Percentiles rank a stretch among this genome's conserved stretches.
phyloP scores from a whole-genome alignment of 2,797 vertebrate species.

The Onychomys leucogaster region DNA sequence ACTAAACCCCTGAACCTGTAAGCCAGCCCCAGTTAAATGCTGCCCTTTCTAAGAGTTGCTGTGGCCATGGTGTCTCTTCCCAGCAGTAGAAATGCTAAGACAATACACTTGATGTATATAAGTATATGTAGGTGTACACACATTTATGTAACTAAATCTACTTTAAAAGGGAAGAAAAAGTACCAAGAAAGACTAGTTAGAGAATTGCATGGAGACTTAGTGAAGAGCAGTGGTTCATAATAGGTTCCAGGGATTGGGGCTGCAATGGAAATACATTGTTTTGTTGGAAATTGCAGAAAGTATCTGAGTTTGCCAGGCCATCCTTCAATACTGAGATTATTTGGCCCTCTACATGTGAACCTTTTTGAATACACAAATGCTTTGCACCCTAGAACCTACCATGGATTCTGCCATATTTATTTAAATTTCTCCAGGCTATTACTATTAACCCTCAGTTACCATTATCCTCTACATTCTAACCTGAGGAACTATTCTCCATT shows the following conservation, averaged over 20 bases:
- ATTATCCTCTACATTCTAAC: not conserved
- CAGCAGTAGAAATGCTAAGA: not conserved
- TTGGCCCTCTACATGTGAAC: fast-evolving
- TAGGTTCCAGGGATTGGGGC: not conserved
- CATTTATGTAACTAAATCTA: not conserved
- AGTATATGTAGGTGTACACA: not conserved
- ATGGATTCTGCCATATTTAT: not conserved
- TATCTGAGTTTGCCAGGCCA: not conserved
- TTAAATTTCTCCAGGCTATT: not conserved
- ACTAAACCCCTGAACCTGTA: not conserved
- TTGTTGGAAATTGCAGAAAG: not conserved
- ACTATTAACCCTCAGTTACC: not conserved
- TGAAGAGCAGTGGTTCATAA: not conserved
- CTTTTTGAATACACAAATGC: not conserved
- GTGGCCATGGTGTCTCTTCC: not conserved
- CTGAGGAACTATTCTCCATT: not conserved
- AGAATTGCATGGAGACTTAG: not conserved
- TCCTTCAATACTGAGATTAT: not conserved
- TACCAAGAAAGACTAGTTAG: not conserved
- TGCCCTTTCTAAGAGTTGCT: not conserved
- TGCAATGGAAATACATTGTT: not conserved
- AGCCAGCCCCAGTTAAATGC: not conserved
- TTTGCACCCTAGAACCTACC: fast-evolving
- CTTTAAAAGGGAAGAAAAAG: not conserved
- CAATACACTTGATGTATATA: not conserved